Base-by-base conservation (phyloP, 2,888 invertebrate genomes). In the Cartodere bifasciata region DNA sequence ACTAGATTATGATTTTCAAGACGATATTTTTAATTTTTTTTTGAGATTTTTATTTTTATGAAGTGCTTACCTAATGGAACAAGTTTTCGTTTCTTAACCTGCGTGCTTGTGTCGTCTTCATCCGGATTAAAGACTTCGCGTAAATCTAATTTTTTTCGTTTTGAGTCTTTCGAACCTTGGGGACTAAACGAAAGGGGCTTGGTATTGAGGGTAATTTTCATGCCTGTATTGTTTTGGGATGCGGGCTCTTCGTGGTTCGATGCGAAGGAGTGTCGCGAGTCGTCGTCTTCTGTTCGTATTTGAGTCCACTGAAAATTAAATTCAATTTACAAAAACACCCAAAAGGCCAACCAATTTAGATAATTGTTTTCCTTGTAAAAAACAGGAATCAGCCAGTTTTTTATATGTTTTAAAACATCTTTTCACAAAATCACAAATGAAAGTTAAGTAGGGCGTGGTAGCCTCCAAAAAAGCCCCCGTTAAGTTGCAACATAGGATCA, bases 61-160 rank as follows among this genome's bases (percentile, higher is more conserved):
- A 20, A n/a, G n/a, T 13, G 17, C 47, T 51, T 53, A 78, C 78
- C 79, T 51, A 81, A 62, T 45, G 81, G 81, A 54, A 82, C 78
- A 45, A 86, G 64, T 65, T 84, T 85, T 43, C 85, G 68, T 60
- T 80, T 82, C 55, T 80, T 82, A 32, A 63, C 60, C 34, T 62
- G 58, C 28, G 62, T 56, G 34, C 52, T 56, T 36, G 57, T 63
- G 36, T 76, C 76, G 43, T 81, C 81, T 44, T 86, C 86, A 44
- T 86, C 86, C 35, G 79, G 81, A 59, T 84, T 86, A 53, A 88
- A 88, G 3, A 87, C 85, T 49, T 84, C 84, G 41, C 81, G 76
- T 1, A 87, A 75, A 42, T 82, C 82, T 37, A 83, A 66, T 55
- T 81, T 84, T 60, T 80, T 83, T 48, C 57, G 48, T 43, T 79